A percentile compares a stretch with the other conserved stretches of the same genome.
phyloP scores from a whole-genome alignment of 2,888 invertebrate genomes.

The Metopia argyrocephala region DNA sequence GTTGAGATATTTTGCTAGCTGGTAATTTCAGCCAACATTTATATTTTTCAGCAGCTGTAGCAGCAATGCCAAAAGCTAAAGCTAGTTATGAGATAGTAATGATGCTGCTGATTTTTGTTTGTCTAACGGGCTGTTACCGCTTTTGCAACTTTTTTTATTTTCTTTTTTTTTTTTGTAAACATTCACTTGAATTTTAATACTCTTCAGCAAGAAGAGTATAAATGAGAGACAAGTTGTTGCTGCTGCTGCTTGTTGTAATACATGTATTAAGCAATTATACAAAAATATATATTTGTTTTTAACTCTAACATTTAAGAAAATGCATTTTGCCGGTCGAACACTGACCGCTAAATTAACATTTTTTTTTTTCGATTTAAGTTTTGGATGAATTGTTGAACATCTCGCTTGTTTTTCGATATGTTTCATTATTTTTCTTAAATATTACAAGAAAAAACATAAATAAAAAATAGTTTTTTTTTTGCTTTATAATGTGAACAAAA shows the following conservation, averaged over 20 bases:
- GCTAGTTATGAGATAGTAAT: background rate
- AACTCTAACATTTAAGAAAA: conserved; percentile 34
- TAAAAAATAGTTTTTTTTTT: conserved; percentile 22
- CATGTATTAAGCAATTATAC: conserved; percentile 9
- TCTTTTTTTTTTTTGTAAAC: background rate
- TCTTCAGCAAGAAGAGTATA: background rate
- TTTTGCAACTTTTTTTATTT: conserved; percentile 20
- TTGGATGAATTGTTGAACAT: conserved; percentile 57
- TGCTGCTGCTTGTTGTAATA: conserved; percentile 51
- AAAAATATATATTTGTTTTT: background rate
- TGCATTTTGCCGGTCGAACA: conserved; percentile 57
- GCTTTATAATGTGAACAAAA: conserved; percentile 20
- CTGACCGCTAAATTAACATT: conserved; percentile 55
- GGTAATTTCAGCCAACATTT: background rate
- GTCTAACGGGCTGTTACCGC: background rate
- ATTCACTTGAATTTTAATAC: background rate
- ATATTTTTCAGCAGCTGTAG: conserved; percentile 41
- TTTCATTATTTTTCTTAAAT: conserved; percentile 11
- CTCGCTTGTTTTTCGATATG: conserved; percentile 30
- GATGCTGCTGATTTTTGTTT: conserved; percentile 21
- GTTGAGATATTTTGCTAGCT: conserved; percentile 26
- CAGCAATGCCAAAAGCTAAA: conserved; percentile 23
- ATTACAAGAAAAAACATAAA: conserved; percentile 49
- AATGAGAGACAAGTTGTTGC: conserved; percentile 34
- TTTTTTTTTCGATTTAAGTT: background rate